Evolutionary conservation across 2,113 vertebrate genomes (phyloP).

Genomic region (Corynorhinus townsendii): DNA sequence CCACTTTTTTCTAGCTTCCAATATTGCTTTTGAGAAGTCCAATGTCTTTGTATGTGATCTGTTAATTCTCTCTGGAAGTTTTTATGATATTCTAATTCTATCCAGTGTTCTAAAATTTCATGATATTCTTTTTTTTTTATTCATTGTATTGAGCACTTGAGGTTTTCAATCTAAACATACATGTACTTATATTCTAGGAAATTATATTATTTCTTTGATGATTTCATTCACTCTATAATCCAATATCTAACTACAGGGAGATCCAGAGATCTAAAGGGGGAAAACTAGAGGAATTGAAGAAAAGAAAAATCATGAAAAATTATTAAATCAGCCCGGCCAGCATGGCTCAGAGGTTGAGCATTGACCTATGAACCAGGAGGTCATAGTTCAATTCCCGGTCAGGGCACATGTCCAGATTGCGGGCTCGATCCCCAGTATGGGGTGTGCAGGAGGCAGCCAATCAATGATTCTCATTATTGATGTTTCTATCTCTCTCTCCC

Average conservation of each 20-base stretch:
- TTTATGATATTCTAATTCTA: not conserved
- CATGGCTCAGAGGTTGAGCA: too few relatives aligned
- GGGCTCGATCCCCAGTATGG: too few relatives aligned
- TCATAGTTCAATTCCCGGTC: too few relatives aligned
- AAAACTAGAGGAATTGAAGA: not conserved
- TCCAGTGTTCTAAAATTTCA: slow-evolving; percentile 7
- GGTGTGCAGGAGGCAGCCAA: too few relatives aligned
- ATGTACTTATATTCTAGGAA: not conserved
- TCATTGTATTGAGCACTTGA: not conserved
- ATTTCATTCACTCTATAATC: not conserved
- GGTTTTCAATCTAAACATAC: not conserved
- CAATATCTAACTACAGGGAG: not conserved
- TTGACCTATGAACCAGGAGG: too few relatives aligned
- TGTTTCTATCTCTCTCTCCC: too few relatives aligned
- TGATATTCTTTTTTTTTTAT: not conserved
- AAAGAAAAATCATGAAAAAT: not conserved
- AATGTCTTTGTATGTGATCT: not conserved
- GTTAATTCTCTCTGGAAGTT: not conserved
- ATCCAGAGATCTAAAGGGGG: not conserved
- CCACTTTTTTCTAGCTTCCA: slow-evolving; percentile 20
- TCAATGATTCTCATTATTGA: too few relatives aligned
- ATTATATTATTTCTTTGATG: not conserved
- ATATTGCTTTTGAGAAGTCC: not conserved
- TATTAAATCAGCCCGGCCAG: not conserved
- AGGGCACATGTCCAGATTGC: too few relatives aligned